Evolutionary conservation across 2,888 invertebrate species (phyloP), one percentile per base, ranked within the genome.

Genomic region (Bursaphelenchus okinawaensis): DNA sequence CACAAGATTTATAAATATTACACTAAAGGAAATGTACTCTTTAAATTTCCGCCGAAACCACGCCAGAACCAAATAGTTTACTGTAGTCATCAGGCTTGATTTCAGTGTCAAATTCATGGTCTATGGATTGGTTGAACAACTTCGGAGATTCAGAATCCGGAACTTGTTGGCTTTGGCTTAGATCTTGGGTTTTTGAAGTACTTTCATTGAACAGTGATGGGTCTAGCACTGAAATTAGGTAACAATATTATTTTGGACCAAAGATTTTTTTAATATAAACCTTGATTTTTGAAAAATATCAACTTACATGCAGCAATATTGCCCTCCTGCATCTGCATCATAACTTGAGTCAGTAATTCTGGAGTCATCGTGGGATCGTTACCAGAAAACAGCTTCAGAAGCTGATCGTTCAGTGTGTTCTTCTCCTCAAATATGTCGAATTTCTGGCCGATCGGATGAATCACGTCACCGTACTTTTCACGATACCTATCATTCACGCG

Each of bases 401-500:
- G n/a, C 6, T 40, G 40, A 40, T 40, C 40, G 6, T 40, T n/a
- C n/a, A n/a, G n/a, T n/a, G n/a, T n/a, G n/a, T n/a, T n/a, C n/a
- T n/a, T n/a, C n/a, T n/a, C n/a, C n/a, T n/a, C n/a, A n/a, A n/a
- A n/a, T n/a, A n/a, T n/a, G n/a, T 40, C 40, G n/a, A 40, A 40
- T 40, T 40, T 40, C n/a, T 40, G 40, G 3, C 16, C 40, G n/a
- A 40, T 40, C 6, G 12, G 12, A 40, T 40, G 40, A 16, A 40
- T 40, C 12, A 40, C n/a, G n/a, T 40, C 40, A n/a, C 40, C 40
- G 40, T 40, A 40, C 40, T 40, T 40, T n/a, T 40, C 40, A 3
- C 40, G 40, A 51, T 52, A 59, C 16, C 79, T 55, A 58, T 79
- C 79, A 23, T 72, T 73, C 24, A 76, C 73, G 51, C 79, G 66